Conservation (phyloP, 2,888 invertebrate species). For the Acrocyrtus sp. region DNA sequence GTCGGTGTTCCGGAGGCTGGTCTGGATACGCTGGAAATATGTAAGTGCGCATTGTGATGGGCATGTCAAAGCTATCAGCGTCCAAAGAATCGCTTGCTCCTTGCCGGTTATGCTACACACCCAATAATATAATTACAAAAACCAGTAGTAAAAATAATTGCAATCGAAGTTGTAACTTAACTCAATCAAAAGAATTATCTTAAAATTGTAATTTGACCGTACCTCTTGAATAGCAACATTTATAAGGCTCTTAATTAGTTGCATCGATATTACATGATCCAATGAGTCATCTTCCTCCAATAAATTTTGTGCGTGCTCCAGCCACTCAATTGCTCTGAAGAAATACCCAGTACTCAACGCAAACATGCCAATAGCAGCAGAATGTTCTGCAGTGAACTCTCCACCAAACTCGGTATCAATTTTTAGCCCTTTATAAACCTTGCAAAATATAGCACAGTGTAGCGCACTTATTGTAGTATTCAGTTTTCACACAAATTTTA, state of each 20-base stretch:
- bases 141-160: background rate
- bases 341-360: slow-evolving; percentile 1
- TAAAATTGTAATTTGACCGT: background rate
- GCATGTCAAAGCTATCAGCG: background rate
- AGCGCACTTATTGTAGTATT: background rate
- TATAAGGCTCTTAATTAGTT: background rate
- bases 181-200: background rate
- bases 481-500: background rate
- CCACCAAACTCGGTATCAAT: background rate
- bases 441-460: background rate
- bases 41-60: background rate
- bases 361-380: background rate
- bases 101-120: background rate
- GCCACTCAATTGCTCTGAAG: slow-evolving; percentile 18
- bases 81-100: background rate
- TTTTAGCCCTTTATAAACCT: background rate
- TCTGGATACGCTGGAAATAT: background rate
- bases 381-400: background rate
- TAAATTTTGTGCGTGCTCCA: background rate
- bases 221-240: slow-evolving; percentile 1
- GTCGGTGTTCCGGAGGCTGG: background rate
- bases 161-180: background rate
- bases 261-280: background rate
- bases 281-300: background rate
- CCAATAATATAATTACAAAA: too few relatives aligned